These are phyloP conservation scores for Parnassius orleans DNA, from an alignment of 2,888 invertebrate genomes.

Conservation along the genomic window DNA sequence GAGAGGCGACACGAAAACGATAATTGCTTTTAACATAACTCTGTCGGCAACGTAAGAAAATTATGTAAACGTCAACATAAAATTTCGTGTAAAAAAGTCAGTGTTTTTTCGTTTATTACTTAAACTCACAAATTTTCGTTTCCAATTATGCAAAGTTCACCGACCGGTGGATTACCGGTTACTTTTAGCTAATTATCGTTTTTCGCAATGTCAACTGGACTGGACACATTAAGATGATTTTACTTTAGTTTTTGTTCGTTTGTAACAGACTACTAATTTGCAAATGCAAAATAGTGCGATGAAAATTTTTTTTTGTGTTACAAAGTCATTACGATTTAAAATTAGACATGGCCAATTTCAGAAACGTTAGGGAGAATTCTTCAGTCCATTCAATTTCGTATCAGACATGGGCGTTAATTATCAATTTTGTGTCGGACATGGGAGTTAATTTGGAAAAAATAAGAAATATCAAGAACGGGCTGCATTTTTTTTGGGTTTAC, in stretches of 20 bases:
- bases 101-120: slow-evolving; percentile 6
- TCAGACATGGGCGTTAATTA: no score
- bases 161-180: slow-evolving; percentile 35
- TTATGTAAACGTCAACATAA: slow-evolving; percentile 2
- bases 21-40: not conserved
- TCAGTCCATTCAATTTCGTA: no score
- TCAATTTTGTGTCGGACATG: no score
- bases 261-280: no score
- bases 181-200: slow-evolving; percentile 49
- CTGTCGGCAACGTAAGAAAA: not conserved
- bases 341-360: no score
- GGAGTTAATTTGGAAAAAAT: no score
- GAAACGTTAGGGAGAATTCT: no score
- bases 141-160: slow-evolving; percentile 32
- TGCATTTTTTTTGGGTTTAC: no score
- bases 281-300: no score
- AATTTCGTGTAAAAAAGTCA: slow-evolving; percentile 4
- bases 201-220: slow-evolving; percentile 32
- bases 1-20: not conserved
- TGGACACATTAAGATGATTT: slow-evolving; percentile 7
- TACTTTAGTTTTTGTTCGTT: no score
- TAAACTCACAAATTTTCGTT: slow-evolving; percentile 32
- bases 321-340: not conserved
- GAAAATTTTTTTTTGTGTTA: not conserved
- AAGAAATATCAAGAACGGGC: not conserved